Percentiles rank a stretch among this genome's conserved stretches.
Evolutionary conservation across 2,888 invertebrate species (phyloP).

Genomic region (Andricus quercusramuli): DNA sequence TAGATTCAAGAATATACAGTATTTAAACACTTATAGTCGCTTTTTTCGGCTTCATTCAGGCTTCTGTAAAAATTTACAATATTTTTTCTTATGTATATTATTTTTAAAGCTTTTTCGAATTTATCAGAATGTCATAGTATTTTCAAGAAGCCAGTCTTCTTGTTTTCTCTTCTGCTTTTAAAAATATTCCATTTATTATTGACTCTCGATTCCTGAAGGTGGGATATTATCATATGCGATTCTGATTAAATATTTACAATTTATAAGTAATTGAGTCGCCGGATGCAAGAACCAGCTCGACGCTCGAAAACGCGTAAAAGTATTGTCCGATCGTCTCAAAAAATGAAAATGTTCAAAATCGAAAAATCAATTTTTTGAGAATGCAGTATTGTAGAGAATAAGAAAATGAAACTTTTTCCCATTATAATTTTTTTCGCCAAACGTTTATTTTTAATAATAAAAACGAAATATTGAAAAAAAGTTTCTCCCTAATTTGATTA

Average conservation of each 20-base stretch:
- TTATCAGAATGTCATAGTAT: neutral
- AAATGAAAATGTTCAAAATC: too few species aligned
- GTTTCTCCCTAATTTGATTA: too few species aligned
- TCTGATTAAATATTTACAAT: neutral
- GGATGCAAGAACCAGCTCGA: too few species aligned
- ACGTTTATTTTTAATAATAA: too few species aligned
- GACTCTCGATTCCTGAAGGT: neutral
- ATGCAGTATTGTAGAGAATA: too few species aligned
- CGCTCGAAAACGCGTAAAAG: too few species aligned
- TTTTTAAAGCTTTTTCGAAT: neutral
- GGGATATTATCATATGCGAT: neutral
- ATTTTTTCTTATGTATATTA: neutral
- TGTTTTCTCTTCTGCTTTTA: neutral
- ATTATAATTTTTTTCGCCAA: too few species aligned
- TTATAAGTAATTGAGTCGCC: neutral
- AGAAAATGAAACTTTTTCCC: too few species aligned
- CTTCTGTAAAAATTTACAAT: conserved; percentile 14
- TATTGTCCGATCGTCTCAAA: too few species aligned
- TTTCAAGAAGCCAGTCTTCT: conserved; percentile 35
- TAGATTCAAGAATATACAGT: neutral
- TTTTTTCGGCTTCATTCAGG: neutral
- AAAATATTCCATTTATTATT: neutral
- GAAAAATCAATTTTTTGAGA: too few species aligned
- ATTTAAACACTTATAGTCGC: neutral
- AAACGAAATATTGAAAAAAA: too few species aligned